phyloP scores from a whole-genome alignment of 1,140 invertebrate genomes.

The Lepidurus arcticus region DNA sequence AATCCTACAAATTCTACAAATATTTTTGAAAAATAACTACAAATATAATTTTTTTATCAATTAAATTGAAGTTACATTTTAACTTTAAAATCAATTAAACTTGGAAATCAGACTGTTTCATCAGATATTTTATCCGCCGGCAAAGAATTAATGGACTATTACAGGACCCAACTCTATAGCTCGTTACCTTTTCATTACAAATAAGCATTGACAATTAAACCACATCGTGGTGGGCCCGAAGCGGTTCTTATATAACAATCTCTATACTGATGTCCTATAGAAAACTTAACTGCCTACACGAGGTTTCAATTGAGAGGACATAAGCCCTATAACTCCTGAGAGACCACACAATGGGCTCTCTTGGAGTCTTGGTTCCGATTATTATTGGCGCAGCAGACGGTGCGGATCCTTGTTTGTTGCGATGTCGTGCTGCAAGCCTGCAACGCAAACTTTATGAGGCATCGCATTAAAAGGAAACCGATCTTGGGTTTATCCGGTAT shows the following conservation, averaged over 20 bases:
- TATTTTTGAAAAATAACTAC: too few species aligned
- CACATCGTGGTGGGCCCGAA: not conserved
- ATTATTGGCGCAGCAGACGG: slow-evolving; percentile 2
- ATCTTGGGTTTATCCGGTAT: slow-evolving; percentile 14
- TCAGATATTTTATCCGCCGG: too few species aligned
- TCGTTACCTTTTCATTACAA: too few species aligned
- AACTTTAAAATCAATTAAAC: too few species aligned
- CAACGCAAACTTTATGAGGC: not conserved
- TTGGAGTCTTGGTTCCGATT: not conserved
- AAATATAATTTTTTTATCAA: too few species aligned
- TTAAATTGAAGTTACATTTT: too few species aligned
- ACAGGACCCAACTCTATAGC: too few species aligned
- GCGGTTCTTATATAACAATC: not conserved
- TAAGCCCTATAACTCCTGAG: not conserved
- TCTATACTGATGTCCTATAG: not conserved
- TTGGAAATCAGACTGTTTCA: too few species aligned
- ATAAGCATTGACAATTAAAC: too few species aligned
- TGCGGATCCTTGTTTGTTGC: not conserved
- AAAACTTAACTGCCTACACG: not conserved
- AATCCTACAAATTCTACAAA: too few species aligned
- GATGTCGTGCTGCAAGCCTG: not conserved
- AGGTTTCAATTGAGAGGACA: not conserved
- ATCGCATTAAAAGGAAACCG: not conserved
- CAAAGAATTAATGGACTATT: too few species aligned
- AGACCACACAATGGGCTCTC: slow-evolving; percentile 9